Conservation (phyloP, 2,113 vertebrate genomes). For the Ciconia boyciana region DNA sequence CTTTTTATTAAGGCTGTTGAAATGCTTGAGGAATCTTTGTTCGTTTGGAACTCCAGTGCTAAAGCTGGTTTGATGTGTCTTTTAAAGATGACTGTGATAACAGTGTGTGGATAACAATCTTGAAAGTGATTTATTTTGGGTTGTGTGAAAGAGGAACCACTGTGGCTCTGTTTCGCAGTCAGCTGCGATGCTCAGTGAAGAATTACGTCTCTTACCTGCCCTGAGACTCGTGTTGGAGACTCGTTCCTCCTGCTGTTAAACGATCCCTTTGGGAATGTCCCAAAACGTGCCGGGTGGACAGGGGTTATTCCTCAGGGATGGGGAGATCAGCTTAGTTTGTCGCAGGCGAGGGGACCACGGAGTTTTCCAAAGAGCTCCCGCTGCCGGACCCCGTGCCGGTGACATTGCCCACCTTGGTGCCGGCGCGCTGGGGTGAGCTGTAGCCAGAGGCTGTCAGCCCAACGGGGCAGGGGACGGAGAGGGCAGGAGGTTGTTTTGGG, state of each 20-base stretch:
- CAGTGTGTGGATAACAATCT: not conserved
- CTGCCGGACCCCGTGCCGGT: accelerated
- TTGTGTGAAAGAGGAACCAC: not conserved
- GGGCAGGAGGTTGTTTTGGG: not conserved
- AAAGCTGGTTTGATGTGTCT: not conserved
- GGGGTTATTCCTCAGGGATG: not conserved
- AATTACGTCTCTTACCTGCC: not conserved
- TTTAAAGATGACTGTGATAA: not conserved
- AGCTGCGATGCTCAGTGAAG: not conserved
- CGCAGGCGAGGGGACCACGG: accelerated
- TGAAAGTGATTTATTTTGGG: not conserved
- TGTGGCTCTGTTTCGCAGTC: not conserved
- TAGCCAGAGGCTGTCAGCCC: not conserved
- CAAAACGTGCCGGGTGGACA: accelerated
- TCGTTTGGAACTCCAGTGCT: not conserved
- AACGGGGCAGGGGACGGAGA: accelerated
- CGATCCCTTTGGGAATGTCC: not conserved
- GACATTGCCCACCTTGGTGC: accelerated
- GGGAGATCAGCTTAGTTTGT: not conserved
- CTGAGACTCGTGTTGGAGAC: not conserved
- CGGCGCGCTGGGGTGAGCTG: not conserved
- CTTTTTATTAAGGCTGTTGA: not conserved
- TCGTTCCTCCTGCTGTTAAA: not conserved
- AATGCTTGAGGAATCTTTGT: not conserved
- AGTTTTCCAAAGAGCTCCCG: not conserved